Percentiles rank a stretch among this genome's conserved stretches.
Conservation (phyloP, 2,113 vertebrate genomes). For the Mormoops blainvillei region DNA sequence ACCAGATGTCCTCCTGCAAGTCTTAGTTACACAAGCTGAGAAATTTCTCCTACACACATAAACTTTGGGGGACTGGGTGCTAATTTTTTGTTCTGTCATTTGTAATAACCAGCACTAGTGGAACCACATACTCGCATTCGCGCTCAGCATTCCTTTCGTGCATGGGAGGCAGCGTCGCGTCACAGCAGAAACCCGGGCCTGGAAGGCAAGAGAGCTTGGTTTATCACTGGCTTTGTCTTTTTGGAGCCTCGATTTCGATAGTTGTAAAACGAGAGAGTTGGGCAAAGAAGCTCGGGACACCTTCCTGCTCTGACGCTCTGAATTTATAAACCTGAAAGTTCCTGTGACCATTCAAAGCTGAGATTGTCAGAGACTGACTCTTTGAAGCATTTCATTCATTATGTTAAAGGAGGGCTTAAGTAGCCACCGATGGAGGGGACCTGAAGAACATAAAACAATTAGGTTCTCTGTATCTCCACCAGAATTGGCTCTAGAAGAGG, state of each 20-base stretch:
- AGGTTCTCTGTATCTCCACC: slow-evolving; percentile 40
- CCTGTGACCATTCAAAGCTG: neutral
- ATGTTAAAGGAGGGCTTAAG: neutral
- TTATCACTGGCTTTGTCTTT: neutral
- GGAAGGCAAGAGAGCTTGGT: neutral
- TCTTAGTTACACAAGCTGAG: neutral
- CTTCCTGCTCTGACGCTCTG: neutral
- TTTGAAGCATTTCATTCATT: slow-evolving; percentile 35
- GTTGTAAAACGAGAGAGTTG: neutral
- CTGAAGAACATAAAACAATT: slow-evolving; percentile 40
- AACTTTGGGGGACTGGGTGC: neutral
- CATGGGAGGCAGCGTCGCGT: neutral
- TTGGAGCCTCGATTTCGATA: neutral
- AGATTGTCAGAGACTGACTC: neutral
- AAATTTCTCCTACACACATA: too few relatives aligned
- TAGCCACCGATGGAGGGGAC: neutral
- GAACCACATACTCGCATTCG: neutral
- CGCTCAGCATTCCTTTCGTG: neutral
- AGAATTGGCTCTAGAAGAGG: slow-evolving; percentile 45
- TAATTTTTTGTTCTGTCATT: neutral
- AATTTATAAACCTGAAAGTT: neutral
- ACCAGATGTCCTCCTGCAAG: neutral
- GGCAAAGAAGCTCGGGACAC: neutral
- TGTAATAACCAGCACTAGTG: neutral
- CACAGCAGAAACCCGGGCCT: neutral